Conservation (phyloP, 2,113 vertebrate species). For the Lucifuga dentata region DNA sequence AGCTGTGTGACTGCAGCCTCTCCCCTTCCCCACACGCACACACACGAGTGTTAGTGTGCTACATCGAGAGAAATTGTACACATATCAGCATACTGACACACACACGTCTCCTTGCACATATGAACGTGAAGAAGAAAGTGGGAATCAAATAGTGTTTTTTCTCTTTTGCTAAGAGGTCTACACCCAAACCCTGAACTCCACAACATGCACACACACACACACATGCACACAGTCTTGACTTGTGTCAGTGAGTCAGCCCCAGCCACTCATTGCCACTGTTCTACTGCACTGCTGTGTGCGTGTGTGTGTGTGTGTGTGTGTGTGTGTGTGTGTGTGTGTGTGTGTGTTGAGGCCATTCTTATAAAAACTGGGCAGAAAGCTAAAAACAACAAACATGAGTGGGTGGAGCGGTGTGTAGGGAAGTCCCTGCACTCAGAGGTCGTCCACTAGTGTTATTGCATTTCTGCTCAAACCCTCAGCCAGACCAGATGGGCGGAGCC, state of each 20-base stretch:
- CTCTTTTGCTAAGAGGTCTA: slow-evolving; percentile 21
- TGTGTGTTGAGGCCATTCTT: slow-evolving; percentile 24
- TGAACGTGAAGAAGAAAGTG: background rate
- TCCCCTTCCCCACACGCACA: slow-evolving; percentile 14
- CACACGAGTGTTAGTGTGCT: too few species aligned
- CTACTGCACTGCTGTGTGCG: slow-evolving; percentile 14
- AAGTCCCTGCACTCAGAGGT: slow-evolving; percentile 62
- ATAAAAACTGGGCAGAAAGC: slow-evolving; percentile 49
- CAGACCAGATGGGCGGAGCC: slow-evolving; percentile 38
- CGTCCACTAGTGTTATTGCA: slow-evolving; percentile 58
- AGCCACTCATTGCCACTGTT: slow-evolving; percentile 28
- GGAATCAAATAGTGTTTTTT: background rate
- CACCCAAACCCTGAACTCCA: slow-evolving; percentile 34
- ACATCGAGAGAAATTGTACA: too few species aligned
- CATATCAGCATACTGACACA: slow-evolving; percentile 1
- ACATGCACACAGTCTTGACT: slow-evolving; percentile 1
- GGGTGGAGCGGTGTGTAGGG: slow-evolving; percentile 59
- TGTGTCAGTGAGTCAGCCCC: slow-evolving; percentile 27
- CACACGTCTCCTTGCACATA: background rate
- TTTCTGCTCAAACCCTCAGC: slow-evolving; percentile 31
- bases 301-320: background rate
- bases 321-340: slow-evolving; percentile 5
- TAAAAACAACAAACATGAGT: slow-evolving; percentile 73
- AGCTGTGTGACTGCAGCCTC: slow-evolving; percentile 27
- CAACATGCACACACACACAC: slow-evolving; percentile 22